Conservation (phyloP, 2,113 vertebrate species). For the Lates calcarifer region DNA sequence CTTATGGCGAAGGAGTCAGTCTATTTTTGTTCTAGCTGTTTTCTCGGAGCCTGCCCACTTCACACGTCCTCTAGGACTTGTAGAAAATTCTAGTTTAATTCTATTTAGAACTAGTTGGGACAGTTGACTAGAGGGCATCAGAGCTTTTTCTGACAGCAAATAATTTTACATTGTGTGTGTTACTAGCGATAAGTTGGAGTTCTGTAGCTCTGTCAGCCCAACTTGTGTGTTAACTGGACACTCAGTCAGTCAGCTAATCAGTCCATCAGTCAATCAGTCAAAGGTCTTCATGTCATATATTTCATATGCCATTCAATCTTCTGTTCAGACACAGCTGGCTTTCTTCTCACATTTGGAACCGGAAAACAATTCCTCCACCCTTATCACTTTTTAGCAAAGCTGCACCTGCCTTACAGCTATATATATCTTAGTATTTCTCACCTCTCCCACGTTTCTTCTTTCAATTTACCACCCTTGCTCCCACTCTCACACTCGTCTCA, state of each 20-base stretch:
- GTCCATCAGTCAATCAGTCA: conserved; percentile 4
- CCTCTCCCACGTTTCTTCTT: conserved; percentile 57
- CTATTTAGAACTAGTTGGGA: not conserved
- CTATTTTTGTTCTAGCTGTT: conserved; percentile 55
- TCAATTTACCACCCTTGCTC: conserved; percentile 60
- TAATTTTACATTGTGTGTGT: not conserved
- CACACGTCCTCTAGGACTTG: conserved; percentile 38
- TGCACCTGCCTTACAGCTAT: conserved; percentile 51
- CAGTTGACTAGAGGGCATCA: not conserved
- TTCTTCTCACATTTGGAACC: conserved; percentile 16
- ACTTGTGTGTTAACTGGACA: not conserved
- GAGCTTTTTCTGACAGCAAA: not conserved
- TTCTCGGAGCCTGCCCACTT: conserved; percentile 40
- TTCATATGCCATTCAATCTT: not conserved
- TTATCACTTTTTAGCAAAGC: conserved; percentile 37
- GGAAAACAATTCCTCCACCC: conserved; percentile 24
- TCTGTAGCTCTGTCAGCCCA: not conserved
- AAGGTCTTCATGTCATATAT: conserved; percentile 10
- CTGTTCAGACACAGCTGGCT: not conserved
- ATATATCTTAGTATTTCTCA: conserved; percentile 61
- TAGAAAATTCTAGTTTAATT: conserved; percentile 27
- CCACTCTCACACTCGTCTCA: conserved; percentile 46
- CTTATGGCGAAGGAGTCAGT: conserved; percentile 42
- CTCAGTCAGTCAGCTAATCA: not conserved
- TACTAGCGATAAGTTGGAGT: not conserved